These are phyloP conservation scores for Crypturellus tataupa DNA, from an alignment of 2,797 vertebrate genomes.

Conservation along the genomic window DNA sequence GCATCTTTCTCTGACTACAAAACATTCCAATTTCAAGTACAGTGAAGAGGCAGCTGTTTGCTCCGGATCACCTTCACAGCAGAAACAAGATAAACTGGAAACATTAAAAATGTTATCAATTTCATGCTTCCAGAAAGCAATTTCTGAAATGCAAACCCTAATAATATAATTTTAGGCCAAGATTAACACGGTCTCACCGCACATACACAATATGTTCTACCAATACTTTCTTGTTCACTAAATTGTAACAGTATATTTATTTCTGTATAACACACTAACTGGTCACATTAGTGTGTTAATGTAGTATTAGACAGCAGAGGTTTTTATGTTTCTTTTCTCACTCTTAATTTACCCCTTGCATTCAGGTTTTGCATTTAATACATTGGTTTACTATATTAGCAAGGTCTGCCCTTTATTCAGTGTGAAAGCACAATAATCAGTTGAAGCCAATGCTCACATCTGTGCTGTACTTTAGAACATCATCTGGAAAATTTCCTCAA, in stretches of 20 bases:
- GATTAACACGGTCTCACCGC: neutral
- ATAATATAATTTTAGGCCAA: neutral
- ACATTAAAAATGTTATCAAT: fast-evolving
- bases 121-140: neutral
- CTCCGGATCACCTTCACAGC: neutral
- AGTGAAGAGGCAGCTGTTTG: neutral
- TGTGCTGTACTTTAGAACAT: neutral
- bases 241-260: neutral
- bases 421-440: neutral
- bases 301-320: neutral
- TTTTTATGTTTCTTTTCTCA: neutral
- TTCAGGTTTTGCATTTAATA: neutral
- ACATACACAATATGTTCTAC: neutral
- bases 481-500: neutral
- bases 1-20: neutral
- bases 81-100: neutral
- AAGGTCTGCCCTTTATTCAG: neutral
- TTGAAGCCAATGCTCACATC: neutral
- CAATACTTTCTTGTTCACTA: neutral
- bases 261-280: neutral
- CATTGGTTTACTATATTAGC: fast-evolving
- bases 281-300: neutral
- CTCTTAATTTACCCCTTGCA: fast-evolving
- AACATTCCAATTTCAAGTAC: neutral
- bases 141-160: neutral